phyloP scores from a whole-genome alignment of 2,888 invertebrate genomes.

The Ectemnius cavifrons region DNA sequence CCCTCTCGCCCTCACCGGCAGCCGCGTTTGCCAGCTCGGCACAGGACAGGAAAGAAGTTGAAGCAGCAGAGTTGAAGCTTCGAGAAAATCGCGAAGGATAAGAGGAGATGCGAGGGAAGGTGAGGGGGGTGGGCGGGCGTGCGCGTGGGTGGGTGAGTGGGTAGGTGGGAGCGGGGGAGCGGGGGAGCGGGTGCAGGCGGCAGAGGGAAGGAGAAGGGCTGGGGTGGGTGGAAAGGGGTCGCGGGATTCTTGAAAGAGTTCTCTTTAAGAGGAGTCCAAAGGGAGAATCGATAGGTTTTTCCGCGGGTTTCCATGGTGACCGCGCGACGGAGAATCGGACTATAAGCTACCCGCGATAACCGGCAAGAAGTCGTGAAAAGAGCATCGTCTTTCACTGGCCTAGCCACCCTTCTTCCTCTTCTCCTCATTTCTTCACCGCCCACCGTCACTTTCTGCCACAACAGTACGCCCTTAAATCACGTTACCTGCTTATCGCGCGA shows the following conservation, averaged over 20 bases:
- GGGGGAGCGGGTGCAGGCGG: neutral
- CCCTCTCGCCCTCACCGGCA: neutral
- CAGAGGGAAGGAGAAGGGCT: neutral
- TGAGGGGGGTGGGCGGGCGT: neutral
- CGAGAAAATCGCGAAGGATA: conserved; percentile 57
- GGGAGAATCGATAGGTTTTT: conserved; percentile 78
- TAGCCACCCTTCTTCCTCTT: conserved; percentile 45
- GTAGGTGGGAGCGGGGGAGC: neutral
- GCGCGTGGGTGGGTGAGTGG: neutral
- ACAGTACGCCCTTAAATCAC: conserved; percentile 18
- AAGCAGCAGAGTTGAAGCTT: conserved; percentile 35
- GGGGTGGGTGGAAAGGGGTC: conserved; percentile 52
- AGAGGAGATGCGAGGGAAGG: conserved; percentile 26
- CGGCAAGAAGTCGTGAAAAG: conserved; percentile 72
- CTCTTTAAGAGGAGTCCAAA: conserved; percentile 74
- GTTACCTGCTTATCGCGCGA: conserved; percentile 34
- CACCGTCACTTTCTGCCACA: conserved; percentile 40
- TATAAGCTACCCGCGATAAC: conserved; percentile 69
- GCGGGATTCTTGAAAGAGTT: conserved; percentile 73
- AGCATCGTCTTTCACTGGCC: conserved; percentile 64
- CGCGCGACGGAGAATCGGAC: conserved; percentile 72
- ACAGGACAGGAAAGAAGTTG: conserved; percentile 29
- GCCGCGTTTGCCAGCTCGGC: conserved; percentile 17
- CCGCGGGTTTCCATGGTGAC: conserved; percentile 77
- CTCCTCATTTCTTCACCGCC: conserved; percentile 8